Conservation (phyloP, 2,797 vertebrate species). For the Pelobates cultripes region DNA sequence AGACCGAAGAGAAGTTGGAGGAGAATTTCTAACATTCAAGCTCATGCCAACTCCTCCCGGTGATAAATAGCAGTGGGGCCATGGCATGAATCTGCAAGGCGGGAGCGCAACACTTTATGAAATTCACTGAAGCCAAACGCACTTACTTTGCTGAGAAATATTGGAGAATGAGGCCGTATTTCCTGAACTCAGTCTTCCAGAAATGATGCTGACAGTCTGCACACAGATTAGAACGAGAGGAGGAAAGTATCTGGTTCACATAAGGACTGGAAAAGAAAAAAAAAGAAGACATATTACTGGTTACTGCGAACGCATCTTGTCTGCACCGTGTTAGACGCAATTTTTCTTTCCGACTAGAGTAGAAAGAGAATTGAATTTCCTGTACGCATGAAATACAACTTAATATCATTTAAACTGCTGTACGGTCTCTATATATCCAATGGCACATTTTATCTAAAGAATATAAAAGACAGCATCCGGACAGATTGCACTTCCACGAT, state of each 20-base stretch:
- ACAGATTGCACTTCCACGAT: too few relatives aligned
- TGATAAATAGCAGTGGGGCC: not conserved
- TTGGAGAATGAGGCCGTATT: constrained; percentile 24
- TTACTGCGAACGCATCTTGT: not conserved
- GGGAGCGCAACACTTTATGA: constrained; percentile 10
- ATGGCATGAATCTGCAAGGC: not conserved
- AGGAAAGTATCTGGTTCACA: constrained; percentile 6
- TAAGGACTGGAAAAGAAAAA: constrained; percentile 1
- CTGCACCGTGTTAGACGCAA: not conserved
- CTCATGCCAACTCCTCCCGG: not conserved
- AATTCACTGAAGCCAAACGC: constrained; percentile 20
- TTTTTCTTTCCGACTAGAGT: too few relatives aligned
- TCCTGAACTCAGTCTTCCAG: constrained; percentile 23
- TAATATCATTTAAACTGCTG: too few relatives aligned
- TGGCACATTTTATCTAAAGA: too few relatives aligned
- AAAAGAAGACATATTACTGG: not conserved
- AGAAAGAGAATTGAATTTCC: too few relatives aligned
- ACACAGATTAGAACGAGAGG: constrained; percentile 6
- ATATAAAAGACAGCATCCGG: too few relatives aligned
- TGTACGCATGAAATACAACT: too few relatives aligned
- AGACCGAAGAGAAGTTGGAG: not conserved
- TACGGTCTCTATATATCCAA: too few relatives aligned
- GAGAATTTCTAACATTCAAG: constrained; percentile 8
- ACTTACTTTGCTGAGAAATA: constrained; percentile 24
- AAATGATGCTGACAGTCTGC: constrained; percentile 15